These are phyloP conservation scores for Astatoreochromis straeleni DNA, from an alignment of 2,113 vertebrate species.

Conservation along the genomic window DNA sequence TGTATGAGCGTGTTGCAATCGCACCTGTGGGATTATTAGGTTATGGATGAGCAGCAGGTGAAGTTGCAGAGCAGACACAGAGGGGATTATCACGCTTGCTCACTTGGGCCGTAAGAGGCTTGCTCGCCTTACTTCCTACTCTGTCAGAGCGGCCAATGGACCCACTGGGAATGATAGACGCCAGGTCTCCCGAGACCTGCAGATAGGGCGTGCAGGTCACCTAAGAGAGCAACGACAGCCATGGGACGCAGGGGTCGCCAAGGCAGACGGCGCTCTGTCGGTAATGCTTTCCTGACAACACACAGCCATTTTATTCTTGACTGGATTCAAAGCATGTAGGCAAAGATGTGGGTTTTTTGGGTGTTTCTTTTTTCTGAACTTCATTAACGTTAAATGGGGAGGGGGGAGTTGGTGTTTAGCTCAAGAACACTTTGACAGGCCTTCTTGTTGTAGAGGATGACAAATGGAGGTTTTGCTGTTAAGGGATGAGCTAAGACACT, in stretches of 20 bases:
- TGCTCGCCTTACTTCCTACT: constrained; percentile 35
- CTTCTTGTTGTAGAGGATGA: neutral
- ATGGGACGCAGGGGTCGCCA: constrained; percentile 41
- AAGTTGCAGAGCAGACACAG: constrained; percentile 73
- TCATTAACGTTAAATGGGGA: neutral
- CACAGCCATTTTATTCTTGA: neutral
- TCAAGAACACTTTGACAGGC: neutral
- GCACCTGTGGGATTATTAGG: constrained; percentile 58
- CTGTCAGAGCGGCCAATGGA: constrained; percentile 23
- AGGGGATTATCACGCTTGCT: constrained; percentile 60
- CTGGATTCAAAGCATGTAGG: neutral
- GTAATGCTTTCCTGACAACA: constrained; percentile 48
- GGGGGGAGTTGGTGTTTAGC: neutral
- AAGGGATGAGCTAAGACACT: neutral
- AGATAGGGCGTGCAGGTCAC: neutral
- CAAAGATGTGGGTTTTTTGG: neutral
- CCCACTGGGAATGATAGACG: neutral
- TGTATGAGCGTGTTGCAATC: neutral
- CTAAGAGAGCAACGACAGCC: neutral
- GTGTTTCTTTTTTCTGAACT: neutral
- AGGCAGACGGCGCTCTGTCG: constrained; percentile 49
- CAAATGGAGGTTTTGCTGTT: neutral
- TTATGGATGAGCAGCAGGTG: constrained; percentile 65
- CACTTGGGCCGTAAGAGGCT: constrained; percentile 58
- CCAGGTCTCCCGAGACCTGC: neutral